Evolutionary conservation across 2,797 vertebrate species (phyloP), one percentile per base, ranked within the genome.

Genomic region (Vultur gryphus): DNA sequence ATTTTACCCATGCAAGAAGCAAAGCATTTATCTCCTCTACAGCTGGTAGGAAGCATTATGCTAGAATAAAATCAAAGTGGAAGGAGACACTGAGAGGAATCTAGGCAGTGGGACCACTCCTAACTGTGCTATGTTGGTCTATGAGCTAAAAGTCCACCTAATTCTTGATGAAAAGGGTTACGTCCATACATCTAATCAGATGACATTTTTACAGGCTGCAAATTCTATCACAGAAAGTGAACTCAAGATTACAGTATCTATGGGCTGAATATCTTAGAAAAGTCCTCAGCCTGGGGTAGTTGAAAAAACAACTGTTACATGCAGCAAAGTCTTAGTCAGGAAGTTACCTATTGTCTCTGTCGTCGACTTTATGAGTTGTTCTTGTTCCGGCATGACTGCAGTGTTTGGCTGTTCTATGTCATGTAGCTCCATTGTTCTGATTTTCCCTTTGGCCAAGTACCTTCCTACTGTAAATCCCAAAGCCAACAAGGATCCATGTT

Each of bases 391-490:
- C 70, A 98, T 97, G 41, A 98, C 91, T 71, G 97, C 92, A 39
- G 93, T 97, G 91, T 98, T 97, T 49, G 97, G 95, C 65, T 98
- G 97, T 28, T 95, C 98, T 52, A 96, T 93, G 84, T 96, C 94
- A 37, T 94, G 97, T 15, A 98, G 96, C 69, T 99, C 98, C 84
- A 95, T 84, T 81, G 87, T 81, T 70, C 90, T 87, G 80, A 95
- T 91, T 90, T 98, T 99, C 95, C 98, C 98, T 97, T 98, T 99
- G 97, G 98, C 99, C 98, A 99, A 98, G 89, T 99, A 99, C 86
- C 99, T 98, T 97, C 99, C 99, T 73, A 99, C 98, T 97, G 99
- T 99, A 98, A 99, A 99, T 94, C 99, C 99, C 69, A 99, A 98
- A 88, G 99, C 99, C 98, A 99, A 95, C 95, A 99, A 98, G 91